Conservation (phyloP, 2,797 vertebrate species). For the Echiichthys vipera region DNA sequence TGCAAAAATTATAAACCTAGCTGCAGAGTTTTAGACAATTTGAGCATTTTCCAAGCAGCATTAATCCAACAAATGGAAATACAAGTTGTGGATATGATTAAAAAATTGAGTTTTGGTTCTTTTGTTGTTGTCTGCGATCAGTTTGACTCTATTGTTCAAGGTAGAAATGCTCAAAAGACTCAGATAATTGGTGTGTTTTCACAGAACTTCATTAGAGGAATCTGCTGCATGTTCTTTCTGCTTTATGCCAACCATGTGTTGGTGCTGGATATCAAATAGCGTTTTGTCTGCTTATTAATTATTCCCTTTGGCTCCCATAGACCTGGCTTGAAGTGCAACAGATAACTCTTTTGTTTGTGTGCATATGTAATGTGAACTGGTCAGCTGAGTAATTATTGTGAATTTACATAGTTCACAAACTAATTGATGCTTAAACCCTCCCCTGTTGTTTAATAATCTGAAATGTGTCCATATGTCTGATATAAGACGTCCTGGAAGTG, state of each 20-base stretch:
- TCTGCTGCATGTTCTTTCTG: not conserved
- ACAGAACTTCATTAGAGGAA: slow-evolving; percentile 5
- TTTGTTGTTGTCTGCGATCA: not conserved
- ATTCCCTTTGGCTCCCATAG: slow-evolving; percentile 12
- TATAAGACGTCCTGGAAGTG: not conserved
- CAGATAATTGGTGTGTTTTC: slow-evolving; percentile 23
- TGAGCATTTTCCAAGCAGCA: too few species aligned
- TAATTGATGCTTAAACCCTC: not conserved
- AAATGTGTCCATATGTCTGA: not conserved
- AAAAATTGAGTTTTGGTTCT: too few species aligned
- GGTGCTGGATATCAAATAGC: slow-evolving; percentile 27
- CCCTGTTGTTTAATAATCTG: slow-evolving; percentile 1
- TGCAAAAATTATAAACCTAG: too few species aligned
- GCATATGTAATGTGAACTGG: too few species aligned
- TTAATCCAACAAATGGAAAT: too few species aligned
- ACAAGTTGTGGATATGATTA: too few species aligned
- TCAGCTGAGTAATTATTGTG: slow-evolving; percentile 16
- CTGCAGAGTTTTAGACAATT: too few species aligned
- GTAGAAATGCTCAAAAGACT: slow-evolving; percentile 4
- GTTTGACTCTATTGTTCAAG: not conserved
- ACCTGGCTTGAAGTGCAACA: not conserved
- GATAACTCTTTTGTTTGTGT: slow-evolving; percentile 3
- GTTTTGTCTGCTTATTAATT: slow-evolving; percentile 30
- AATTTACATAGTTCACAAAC: slow-evolving; percentile 13
- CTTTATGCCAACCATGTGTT: slow-evolving; percentile 31